phyloP scores from a whole-genome alignment of 2,113 vertebrate genomes.

The Charadrius vociferus region DNA sequence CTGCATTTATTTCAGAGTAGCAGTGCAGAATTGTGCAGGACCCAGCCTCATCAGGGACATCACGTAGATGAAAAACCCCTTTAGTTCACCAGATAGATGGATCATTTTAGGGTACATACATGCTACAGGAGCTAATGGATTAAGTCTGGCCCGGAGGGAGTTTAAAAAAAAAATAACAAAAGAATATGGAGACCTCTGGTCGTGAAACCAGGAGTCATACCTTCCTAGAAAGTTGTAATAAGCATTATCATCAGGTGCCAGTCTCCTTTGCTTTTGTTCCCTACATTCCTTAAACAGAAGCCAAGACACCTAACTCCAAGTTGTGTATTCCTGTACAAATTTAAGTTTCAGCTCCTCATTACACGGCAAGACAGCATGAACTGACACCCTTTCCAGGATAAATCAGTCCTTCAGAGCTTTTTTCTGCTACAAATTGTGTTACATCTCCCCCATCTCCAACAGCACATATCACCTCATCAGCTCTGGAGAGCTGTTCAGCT shows the following conservation, averaged over 20 bases:
- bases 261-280: not conserved
- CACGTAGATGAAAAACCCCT: not conserved
- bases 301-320: not conserved
- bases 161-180: too few species aligned
- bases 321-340: not conserved
- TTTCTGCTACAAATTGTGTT: not conserved
- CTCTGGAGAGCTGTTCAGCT: not conserved
- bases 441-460: not conserved
- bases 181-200: not conserved
- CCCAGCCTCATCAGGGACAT: not conserved
- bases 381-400: not conserved
- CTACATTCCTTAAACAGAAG: not conserved
- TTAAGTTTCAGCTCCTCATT: not conserved
- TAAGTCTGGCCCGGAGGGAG: not conserved
- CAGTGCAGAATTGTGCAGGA: not conserved
- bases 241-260: not conserved
- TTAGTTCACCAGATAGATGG: not conserved
- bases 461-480: not conserved
- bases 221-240: not conserved
- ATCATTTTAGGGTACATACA: not conserved
- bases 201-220: not conserved
- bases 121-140: not conserved
- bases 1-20: not conserved
- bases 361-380: rapidly evolving
- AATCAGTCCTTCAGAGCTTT: not conserved